These are phyloP conservation scores for Cheilosia impressa DNA, from an alignment of 2,888 invertebrate species.

Conservation along the genomic window DNA sequence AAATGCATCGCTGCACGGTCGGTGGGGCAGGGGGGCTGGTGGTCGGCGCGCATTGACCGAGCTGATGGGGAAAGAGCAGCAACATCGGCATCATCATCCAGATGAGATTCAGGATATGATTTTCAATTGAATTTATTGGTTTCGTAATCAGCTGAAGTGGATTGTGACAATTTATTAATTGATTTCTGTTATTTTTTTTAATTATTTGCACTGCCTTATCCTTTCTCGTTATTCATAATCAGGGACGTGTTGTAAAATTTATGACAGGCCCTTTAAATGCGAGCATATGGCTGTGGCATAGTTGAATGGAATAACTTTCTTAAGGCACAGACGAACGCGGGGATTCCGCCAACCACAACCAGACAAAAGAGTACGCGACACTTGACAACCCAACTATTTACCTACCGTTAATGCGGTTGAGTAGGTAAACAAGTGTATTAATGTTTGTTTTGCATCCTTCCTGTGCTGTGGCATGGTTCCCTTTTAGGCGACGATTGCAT, in stretches of 20 bases:
- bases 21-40: too few relatives aligned
- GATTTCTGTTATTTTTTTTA: constrained; percentile 31
- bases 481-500: constrained; percentile 46
- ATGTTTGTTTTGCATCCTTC: constrained; percentile 67
- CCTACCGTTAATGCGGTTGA: constrained; percentile 69
- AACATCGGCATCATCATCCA: not conserved
- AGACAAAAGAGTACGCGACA: not conserved
- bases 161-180: constrained; percentile 73
- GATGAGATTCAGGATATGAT: constrained; percentile 65
- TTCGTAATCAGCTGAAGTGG: constrained; percentile 70
- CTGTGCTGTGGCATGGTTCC: constrained; percentile 33
- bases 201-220: not conserved
- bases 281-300: too few relatives aligned
- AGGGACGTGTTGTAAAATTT: not conserved
- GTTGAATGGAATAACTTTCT: not conserved
- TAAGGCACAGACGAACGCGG: not conserved
- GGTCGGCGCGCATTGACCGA: not conserved
- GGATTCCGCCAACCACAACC: not conserved
- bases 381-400: constrained; percentile 56
- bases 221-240: constrained; percentile 38
- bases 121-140: constrained; percentile 71
- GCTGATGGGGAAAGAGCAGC: not conserved
- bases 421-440: constrained; percentile 43
- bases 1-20: constrained; percentile 49
- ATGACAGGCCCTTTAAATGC: not conserved